A percentile compares a stretch with the other conserved stretches of the same genome.
Conservation (phyloP, 2,113 vertebrate species). For the Bufo gargarizans region DNA sequence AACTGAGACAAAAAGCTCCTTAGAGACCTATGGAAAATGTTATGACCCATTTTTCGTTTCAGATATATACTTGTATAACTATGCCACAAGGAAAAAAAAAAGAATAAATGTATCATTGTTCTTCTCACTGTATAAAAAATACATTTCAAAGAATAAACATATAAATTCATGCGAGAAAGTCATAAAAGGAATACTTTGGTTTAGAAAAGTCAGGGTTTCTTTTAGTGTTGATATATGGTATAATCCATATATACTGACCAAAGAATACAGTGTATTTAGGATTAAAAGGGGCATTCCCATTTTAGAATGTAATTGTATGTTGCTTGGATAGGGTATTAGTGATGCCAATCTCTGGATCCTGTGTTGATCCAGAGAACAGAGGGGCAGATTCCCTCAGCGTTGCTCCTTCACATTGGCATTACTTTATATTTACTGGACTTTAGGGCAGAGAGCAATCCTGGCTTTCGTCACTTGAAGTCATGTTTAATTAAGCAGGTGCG, state of each 20-base stretch:
- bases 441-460: no score
- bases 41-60: slow-evolving; percentile 28
- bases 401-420: no score
- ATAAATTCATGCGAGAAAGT: not conserved
- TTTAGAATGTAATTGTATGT: not conserved
- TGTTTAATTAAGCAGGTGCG: no score
- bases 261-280: not conserved
- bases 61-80: slow-evolving; percentile 17
- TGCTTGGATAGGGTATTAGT: not conserved
- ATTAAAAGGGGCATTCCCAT: not conserved
- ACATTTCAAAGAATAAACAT: slow-evolving; percentile 11
- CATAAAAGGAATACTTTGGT: not conserved
- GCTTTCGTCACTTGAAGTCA: no score
- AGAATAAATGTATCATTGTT: slow-evolving; percentile 38
- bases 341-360: not conserved
- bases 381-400: no score
- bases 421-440: no score
- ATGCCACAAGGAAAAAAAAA: slow-evolving; percentile 28
- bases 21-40: slow-evolving; percentile 58
- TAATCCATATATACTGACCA: not conserved
- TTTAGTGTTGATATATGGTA: no score
- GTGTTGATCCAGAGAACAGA: not conserved
- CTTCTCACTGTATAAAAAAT: slow-evolving; percentile 7
- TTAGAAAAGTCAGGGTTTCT: not conserved
- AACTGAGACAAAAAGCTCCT: slow-evolving; percentile 64